Base-by-base conservation (phyloP, 2,113 vertebrate genomes). In the Ptychochromis oligacanthus region DNA sequence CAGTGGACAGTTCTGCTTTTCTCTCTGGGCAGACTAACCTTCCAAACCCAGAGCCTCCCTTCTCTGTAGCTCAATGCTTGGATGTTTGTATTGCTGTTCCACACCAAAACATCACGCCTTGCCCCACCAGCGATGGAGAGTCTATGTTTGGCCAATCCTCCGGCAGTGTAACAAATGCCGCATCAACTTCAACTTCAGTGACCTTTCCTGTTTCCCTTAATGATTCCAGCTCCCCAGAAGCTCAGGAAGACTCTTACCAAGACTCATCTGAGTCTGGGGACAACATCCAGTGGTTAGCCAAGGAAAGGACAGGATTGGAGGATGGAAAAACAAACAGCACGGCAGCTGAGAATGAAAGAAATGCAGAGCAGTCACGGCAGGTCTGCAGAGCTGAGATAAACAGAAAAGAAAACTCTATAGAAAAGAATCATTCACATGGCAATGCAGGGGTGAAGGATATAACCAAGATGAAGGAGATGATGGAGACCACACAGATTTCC, bases 401-500 rank as follows among this genome's bases (percentile, higher is more conserved):
- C 5, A 43, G n/a, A 55, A 72, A 60, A 6, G 43, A 80, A 17
- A 82, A 64, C 6, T 40, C 2, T 2, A 8, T n/a, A 20, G 49
- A 59, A 6, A 82, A 17, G 34, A 79, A 24, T n/a, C 46, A 3
- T 1, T 2, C 14, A 2, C n/a, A 1, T 13, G 20, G 26, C 10
- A 54, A 6, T 8, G 2, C 5, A 1, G 78, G 55, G 7, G 80
- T 17, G 24, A 92, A 92, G 72, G 87, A 14, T 38, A 15, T 89
- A 36, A 14, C 26, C 10, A 87, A 40, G 58, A 77, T 85, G 88
- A 85, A 75, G 64, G 79, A 83, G 59, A 52, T 56, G 34, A 67
- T 77, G 13, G 60, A 84, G 11, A 65, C 75, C 4, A 7, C 83
- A 1, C 80, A 87, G 56, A 87, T 85, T 57, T 92, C 93, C 20